A percentile compares a stretch with the other conserved stretches of the same genome.
These are phyloP conservation scores for Potorous gilbertii DNA, from an alignment of 2,797 vertebrate genomes.

Conservation along the genomic window DNA sequence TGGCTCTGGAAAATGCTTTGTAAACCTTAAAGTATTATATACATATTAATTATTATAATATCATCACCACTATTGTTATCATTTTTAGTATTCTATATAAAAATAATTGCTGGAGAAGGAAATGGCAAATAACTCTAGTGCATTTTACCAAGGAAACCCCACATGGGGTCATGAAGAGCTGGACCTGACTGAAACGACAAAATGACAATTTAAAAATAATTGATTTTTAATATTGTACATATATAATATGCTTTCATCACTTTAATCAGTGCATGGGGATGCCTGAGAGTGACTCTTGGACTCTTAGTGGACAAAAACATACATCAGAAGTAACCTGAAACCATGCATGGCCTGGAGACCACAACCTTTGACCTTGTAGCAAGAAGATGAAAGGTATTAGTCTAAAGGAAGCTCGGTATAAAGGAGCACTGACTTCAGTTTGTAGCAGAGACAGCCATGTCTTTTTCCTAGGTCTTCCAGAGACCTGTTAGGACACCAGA, in stretches of 20 bases:
- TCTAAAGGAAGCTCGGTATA: neutral
- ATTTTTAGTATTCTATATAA: neutral
- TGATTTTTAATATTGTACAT: neutral
- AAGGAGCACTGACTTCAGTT: neutral
- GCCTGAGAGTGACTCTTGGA: neutral
- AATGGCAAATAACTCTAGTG: neutral
- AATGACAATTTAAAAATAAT: neutral
- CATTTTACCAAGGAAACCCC: neutral
- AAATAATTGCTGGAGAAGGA: neutral
- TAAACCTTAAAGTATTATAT: neutral
- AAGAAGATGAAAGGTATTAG: neutral
- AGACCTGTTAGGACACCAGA: neutral
- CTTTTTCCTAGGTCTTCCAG: neutral
- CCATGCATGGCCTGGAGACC: neutral
- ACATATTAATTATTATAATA: neutral
- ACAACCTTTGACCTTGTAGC: neutral
- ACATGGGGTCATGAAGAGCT: neutral
- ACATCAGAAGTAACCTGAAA: neutral
- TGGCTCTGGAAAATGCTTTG: neutral
- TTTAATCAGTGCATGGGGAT: neutral
- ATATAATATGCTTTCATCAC: neutral
- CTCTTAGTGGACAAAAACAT: neutral
- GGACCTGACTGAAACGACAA: neutral
- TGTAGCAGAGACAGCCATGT: neutral
- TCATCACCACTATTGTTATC: neutral